Base-by-base conservation (phyloP, 2,888 invertebrate genomes). In the Eristalis intricaria region DNA sequence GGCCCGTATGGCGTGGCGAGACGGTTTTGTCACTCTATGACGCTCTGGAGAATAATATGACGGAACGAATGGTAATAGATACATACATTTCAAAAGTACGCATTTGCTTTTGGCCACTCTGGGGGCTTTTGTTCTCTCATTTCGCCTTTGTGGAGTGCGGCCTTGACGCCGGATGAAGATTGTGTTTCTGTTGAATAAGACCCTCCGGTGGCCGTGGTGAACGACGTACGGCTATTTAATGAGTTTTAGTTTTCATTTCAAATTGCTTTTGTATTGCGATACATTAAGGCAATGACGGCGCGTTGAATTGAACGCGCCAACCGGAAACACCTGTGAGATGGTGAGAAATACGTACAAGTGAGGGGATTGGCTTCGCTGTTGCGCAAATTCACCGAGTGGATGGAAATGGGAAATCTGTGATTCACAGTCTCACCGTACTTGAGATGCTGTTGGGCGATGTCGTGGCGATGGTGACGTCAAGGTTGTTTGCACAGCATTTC, bases 221-320 rank as follows among this genome's bases (percentile, higher is more conserved):
- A 50, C 69, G 75, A n/a, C n/a, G 66, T 75, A 65, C 38, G 65
- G 58, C 58, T 60, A 56, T 38, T 65, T 75, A 75, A 75, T 75
- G 75, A 65, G 64, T 50, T 74, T 65, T 74, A 19, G 19, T 50
- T 50, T 50, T 50, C 50, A 50, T 50, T 43, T 38, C 11, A 19
- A 50, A 50, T 50, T 50, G 50, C 50, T 19, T 19, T 50, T 50
- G 50, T 50, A 19, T 19, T 19, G 50, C 19, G 50, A 50, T 50
- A 50, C 15, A 15, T 19, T 50, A 19, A n/a, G 0, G 43, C 43
- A 43, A 43, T 43, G 43, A 15, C 19, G 50, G 50, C 19, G 50
- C 1, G 50, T n/a, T n/a, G 15, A 50, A 4, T 4, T 7, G 50
- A 19, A n/a, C n/a, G 50, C 50, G 50, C 50, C 50, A 19, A 8